A percentile compares a stretch with the other conserved stretches of the same genome.
Evolutionary conservation across 2,797 vertebrate genomes (phyloP).

Genomic region (Mormyrus proboscirostris): DNA sequence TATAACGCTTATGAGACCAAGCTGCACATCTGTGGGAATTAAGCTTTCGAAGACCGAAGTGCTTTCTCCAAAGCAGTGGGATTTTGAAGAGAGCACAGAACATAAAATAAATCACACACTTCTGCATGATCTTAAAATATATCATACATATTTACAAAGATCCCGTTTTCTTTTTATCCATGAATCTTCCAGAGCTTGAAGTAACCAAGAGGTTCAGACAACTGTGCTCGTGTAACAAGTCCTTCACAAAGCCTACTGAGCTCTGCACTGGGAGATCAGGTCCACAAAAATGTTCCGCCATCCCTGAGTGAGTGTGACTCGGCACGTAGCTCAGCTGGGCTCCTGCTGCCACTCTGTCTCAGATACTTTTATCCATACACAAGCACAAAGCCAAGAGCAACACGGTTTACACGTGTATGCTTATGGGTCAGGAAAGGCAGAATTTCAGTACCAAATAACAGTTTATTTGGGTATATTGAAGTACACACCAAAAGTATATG

Average conservation of each 20-base stretch:
- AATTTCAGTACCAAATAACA: constrained; percentile 35
- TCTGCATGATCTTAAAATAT: neutral
- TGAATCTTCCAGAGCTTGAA: neutral
- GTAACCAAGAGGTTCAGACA: constrained; percentile 7
- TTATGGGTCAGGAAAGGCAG: constrained; percentile 20
- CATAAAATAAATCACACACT: neutral
- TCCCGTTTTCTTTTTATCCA: neutral
- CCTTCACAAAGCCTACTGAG: constrained; percentile 16
- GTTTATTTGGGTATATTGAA: constrained; percentile 29
- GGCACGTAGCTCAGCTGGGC: constrained; percentile 44
- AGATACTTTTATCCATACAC: neutral
- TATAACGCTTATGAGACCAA: neutral
- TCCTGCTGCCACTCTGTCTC: neutral
- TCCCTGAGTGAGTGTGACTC: constrained; percentile 26
- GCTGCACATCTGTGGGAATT: neutral
- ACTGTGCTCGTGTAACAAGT: constrained; percentile 16
- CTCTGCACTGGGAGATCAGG: constrained; percentile 20
- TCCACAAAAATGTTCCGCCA: constrained; percentile 28
- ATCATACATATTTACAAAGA: neutral
- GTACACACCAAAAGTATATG: neutral
- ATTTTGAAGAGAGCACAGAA: neutral
- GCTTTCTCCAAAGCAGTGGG: neutral
- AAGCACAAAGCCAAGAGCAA: constrained; percentile 15
- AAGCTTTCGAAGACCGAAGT: neutral
- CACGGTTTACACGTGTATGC: neutral